Evolutionary conservation across 2,797 vertebrate species (phyloP).

Genomic region (Mormyrops attenuatus): DNA sequence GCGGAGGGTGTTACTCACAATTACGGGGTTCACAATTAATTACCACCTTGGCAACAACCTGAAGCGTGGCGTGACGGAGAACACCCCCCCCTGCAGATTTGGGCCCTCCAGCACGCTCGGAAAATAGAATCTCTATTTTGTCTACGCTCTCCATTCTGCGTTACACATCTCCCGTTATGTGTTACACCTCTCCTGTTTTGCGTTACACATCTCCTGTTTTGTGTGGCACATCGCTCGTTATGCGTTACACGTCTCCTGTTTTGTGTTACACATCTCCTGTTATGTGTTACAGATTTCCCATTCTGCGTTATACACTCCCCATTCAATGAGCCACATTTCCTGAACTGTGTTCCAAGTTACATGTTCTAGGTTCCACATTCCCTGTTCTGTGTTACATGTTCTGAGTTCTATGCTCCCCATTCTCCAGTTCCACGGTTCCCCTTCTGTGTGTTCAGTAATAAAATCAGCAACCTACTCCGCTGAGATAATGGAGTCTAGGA

Average conservation of each 20-base stretch:
- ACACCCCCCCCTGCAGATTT: neutral
- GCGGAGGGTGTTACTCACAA: neutral
- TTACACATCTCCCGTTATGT: neutral
- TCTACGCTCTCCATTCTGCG: neutral
- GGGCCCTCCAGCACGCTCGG: neutral
- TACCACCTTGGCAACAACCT: neutral
- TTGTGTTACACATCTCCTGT: too few relatives aligned
- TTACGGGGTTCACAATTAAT: neutral
- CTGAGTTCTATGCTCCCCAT: neutral
- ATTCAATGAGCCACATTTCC: neutral
- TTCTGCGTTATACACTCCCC: neutral
- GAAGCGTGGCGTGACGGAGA: neutral
- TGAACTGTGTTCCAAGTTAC: neutral
- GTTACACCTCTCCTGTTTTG: neutral
- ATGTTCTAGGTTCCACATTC: neutral
- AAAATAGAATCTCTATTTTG: neutral
- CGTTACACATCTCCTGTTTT: neutral
- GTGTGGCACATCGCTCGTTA: neutral
- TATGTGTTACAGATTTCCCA: neutral
- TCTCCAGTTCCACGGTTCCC: neutral
- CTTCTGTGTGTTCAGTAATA: neutral
- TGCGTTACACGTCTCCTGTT: neutral
- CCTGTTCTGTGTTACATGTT: neutral
- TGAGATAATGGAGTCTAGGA: neutral
- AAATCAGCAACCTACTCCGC: neutral